These are phyloP conservation scores for Oplegnathus fasciatus DNA, from an alignment of 2,113 vertebrate genomes.

Conservation along the genomic window DNA sequence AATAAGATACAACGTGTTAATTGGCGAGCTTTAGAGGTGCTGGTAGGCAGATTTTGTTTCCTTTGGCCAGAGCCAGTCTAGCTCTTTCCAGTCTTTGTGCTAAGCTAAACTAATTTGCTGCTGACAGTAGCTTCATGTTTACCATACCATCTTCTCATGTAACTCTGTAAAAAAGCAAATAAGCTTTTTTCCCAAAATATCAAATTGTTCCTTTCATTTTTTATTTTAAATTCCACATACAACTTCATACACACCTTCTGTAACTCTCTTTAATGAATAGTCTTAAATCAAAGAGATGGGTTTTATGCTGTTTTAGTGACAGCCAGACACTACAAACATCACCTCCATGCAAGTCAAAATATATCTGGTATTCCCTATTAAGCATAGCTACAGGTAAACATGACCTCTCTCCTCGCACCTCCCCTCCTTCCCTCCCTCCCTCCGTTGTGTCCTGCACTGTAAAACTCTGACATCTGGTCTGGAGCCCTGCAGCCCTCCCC, in stretches of 20 bases:
- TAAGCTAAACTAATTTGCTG: not conserved
- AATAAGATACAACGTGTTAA: too few relatives aligned
- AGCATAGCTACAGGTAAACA: slow-evolving; percentile 50
- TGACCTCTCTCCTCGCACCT: not conserved
- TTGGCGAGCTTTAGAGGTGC: too few relatives aligned
- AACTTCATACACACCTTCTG: not conserved
- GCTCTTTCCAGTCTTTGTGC: too few relatives aligned
- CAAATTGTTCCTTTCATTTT: not conserved
- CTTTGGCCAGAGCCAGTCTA: too few relatives aligned
- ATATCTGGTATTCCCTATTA: slow-evolving; percentile 15
- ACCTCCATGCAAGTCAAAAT: slow-evolving; percentile 11
- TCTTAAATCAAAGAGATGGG: not conserved
- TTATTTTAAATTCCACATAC: not conserved
- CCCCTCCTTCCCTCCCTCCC: not conserved
- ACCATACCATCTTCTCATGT: not conserved
- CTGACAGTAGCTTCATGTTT: not conserved
- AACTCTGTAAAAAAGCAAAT: not conserved
- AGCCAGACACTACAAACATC: not conserved
- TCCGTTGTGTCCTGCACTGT: slow-evolving; percentile 45
- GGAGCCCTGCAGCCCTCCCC: slow-evolving; percentile 58
- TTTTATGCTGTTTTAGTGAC: not conserved
- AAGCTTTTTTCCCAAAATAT: not conserved
- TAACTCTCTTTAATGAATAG: not conserved
- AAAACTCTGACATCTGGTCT: slow-evolving; percentile 83
- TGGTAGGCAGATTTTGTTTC: too few relatives aligned